phyloP scores from a whole-genome alignment of 1,140 invertebrate genomes.

The Brachionus asplanchnoidis region DNA sequence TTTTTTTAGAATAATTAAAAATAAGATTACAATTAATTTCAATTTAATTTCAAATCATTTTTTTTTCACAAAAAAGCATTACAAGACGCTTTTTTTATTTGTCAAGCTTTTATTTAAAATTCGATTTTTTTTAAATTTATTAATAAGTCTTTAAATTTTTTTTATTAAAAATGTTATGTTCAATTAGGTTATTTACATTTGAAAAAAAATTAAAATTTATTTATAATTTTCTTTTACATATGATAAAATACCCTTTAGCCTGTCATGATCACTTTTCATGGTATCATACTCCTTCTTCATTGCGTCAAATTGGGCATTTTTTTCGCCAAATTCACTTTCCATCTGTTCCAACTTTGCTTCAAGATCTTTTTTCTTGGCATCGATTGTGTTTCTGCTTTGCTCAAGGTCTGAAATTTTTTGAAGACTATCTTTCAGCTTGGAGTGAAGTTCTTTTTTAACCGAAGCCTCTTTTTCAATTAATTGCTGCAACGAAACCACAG shows the following conservation, averaged over 20 bases:
- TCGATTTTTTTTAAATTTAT: not conserved
- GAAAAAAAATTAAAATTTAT: not conserved
- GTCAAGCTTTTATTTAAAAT: not conserved
- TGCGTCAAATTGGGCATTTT: not conserved
- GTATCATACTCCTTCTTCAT: not conserved
- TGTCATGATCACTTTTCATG: conserved; percentile 5
- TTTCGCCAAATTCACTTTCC: not conserved
- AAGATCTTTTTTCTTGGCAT: not conserved
- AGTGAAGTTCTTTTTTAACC: conserved; percentile 26
- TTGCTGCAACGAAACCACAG: conserved; percentile 8
- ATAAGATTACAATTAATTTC: not conserved
- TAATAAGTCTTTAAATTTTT: not conserved
- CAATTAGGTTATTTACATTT: not conserved
- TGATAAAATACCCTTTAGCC: conserved; percentile 23
- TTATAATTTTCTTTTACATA: conserved; percentile 41
- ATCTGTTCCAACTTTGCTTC: not conserved
- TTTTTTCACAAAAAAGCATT: not conserved
- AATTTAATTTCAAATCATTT: not conserved
- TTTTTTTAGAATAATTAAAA: not conserved
- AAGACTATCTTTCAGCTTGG: conserved; percentile 11
- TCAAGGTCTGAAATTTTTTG: conserved; percentile 10
- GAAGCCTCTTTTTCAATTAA: not conserved
- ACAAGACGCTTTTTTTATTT: not conserved
- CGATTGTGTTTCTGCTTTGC: not conserved
- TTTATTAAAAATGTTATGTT: not conserved